Percentiles rank a stretch among this genome's conserved stretches.
phyloP scores from a whole-genome alignment of 2,113 vertebrate genomes.

The Petaurus breviceps region DNA sequence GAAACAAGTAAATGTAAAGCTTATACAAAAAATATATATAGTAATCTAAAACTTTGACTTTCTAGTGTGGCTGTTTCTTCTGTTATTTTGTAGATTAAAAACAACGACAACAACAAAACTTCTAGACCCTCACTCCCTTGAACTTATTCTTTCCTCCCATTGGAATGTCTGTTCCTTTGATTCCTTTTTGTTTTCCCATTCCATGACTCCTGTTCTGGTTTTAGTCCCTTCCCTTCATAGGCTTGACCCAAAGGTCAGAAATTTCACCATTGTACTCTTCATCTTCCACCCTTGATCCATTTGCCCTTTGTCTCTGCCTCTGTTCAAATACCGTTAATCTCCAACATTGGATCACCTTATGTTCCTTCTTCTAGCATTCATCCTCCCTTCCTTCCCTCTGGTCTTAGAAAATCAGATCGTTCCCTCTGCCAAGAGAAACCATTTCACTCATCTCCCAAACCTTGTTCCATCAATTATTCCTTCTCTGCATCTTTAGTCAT shows the following conservation, averaged over 20 bases:
- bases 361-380: not conserved
- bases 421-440: not conserved
- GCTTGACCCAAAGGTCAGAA: not conserved
- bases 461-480: not conserved
- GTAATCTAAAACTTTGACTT: not conserved
- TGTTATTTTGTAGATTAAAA: not conserved
- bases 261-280: not conserved
- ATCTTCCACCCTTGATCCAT: not conserved
- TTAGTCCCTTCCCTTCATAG: not conserved
- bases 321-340: not conserved
- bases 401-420: not conserved
- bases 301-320: not conserved
- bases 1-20: not conserved
- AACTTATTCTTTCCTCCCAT: not conserved
- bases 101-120: not conserved
- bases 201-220: not conserved
- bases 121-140: not conserved
- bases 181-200: not conserved
- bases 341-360: not conserved
- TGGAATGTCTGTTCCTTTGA: not conserved
- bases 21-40: not conserved
- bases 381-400: not conserved
- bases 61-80: not conserved
- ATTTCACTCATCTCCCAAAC: not conserved
- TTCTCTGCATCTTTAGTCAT: not conserved